Base-by-base conservation (phyloP, 2,113 vertebrate species). In the Clinocottus analis region DNA sequence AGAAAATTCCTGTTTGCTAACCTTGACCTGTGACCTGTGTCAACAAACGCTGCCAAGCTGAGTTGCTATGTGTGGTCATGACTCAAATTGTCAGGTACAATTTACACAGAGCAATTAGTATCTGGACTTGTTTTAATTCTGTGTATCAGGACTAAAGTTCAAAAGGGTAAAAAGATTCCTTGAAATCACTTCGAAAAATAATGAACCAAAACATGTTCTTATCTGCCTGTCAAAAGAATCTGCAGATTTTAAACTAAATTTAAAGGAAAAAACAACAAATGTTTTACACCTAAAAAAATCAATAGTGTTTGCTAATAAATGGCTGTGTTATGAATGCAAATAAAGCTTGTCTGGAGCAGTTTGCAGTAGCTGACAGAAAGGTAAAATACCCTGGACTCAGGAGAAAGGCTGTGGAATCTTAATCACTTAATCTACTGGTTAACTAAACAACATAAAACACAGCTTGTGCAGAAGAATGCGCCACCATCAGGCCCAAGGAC, bases 371-470 rank as follows among this genome's bases (percentile, higher is more conserved):
- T 71, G 45, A 79, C 59, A 79, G 56, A 70, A 80, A 80, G 21
- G 68, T 51, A 72, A 70, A n/a, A 21, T n/a, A 67, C 65, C 68
- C 35, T 2, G 14, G 53, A 75, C 51, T 67, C 31, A 2, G 16
- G n/a, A 21, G 41, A 61, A 53, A 21, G 35, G 19, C 67, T 78
- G 12, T 51, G 85, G 87, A 92, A 93, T 90, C 86, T 89, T 92
- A 89, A 93, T 87, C 88, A 68, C 85, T 89, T 87, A 90, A 93
- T 90, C 90, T 88, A 69, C 62, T 73, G 71, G 79, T 85, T 81
- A 85, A 82, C 81, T 68, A 83, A 88, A 90, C 80, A 75, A 53
- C 62, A 78, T 71, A 80, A 68, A 83, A 66, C 62, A 11, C 85
- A 69, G 76, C 47, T 64, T 75, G 72, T 49, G 78, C 63, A 56